Evolutionary conservation across 2,888 invertebrate genomes (phyloP).

Genomic region (Linnaemya tessellans): DNA sequence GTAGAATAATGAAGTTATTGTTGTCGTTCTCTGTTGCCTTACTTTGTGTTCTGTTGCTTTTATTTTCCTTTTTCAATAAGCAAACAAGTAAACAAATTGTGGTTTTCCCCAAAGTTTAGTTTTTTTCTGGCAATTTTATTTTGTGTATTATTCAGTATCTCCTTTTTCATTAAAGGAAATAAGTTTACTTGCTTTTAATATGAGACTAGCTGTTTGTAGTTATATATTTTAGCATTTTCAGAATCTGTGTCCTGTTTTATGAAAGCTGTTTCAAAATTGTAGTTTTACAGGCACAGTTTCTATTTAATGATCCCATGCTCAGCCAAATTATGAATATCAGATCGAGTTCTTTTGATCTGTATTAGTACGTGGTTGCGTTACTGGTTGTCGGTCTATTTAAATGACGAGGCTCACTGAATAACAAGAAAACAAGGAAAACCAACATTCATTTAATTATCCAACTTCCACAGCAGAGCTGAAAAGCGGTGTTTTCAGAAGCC

Average conservation of each 20-base stretch:
- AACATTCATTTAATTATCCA: too few relatives aligned
- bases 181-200: constrained; percentile 52
- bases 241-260: constrained; percentile 29
- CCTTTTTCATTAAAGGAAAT: constrained; percentile 20
- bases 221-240: constrained; percentile 19
- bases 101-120: constrained; percentile 66
- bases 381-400: too few relatives aligned
- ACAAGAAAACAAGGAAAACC: too few relatives aligned
- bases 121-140: constrained; percentile 43
- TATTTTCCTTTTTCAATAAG: constrained; percentile 35
- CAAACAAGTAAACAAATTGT: constrained; percentile 37
- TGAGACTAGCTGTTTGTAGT: constrained; percentile 23
- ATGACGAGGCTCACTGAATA: too few relatives aligned
- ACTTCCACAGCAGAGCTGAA: too few relatives aligned
- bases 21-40: constrained; percentile 46
- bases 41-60: constrained; percentile 10
- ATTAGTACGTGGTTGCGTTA: too few relatives aligned
- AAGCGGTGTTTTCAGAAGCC: too few relatives aligned
- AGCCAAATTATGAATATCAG: too few relatives aligned
- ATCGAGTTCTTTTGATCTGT: too few relatives aligned
- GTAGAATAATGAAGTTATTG: constrained; percentile 67
- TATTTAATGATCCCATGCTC: not conserved
- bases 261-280: not conserved
- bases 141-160: constrained; percentile 4
- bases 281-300: not conserved